Conservation (phyloP, 2,113 vertebrate genomes). For the Tylochromis polylepis region DNA sequence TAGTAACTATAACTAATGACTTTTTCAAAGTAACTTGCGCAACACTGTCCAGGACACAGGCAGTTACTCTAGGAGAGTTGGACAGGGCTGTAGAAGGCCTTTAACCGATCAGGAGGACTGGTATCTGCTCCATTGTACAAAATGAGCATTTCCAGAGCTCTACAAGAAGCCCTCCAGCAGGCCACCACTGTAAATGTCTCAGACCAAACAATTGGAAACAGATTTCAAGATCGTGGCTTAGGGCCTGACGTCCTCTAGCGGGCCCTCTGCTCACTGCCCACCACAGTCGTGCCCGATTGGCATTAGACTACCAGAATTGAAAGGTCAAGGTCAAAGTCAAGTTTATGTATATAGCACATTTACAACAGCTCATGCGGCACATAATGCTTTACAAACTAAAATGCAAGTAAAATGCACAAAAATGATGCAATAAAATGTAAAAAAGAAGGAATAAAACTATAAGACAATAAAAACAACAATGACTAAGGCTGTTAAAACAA, state of each 20-base stretch:
- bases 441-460: background rate
- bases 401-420: background rate
- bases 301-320: too few species aligned
- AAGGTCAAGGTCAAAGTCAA: too few species aligned
- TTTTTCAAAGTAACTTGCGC: too few species aligned
- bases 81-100: background rate
- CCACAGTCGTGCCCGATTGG: background rate
- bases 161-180: too few species aligned
- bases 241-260: background rate
- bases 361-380: background rate
- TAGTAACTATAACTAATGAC: too few species aligned
- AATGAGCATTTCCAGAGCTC: too few species aligned
- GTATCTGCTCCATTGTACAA: background rate
- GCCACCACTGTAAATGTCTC: background rate
- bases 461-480: background rate
- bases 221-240: background rate
- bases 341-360: too few species aligned
- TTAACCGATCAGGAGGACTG: background rate
- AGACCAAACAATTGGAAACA: background rate
- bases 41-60: background rate
- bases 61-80: background rate
- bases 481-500: background rate
- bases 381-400: background rate
- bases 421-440: background rate
- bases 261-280: background rate